Evolutionary conservation across 2,113 vertebrate genomes (phyloP).

Genomic region (Saguinus midas): DNA sequence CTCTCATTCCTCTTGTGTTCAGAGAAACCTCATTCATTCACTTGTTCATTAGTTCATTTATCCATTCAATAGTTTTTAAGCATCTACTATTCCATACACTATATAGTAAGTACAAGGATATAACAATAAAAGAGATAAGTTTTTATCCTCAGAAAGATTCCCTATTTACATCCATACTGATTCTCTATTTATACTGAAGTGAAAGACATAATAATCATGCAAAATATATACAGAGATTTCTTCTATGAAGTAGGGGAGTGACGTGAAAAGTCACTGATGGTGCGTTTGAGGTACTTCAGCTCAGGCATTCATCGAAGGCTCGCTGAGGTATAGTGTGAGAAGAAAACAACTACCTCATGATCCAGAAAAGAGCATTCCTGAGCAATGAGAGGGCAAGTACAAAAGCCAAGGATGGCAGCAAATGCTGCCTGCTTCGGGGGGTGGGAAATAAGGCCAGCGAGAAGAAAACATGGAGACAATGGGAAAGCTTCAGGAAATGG

Average conservation of each 20-base stretch:
- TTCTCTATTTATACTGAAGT: background rate
- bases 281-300: background rate
- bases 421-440: background rate
- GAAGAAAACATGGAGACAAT: background rate
- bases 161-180: background rate
- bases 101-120: background rate
- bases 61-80: background rate
- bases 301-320: background rate
- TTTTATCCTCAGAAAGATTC: background rate
- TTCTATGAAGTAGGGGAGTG: background rate
- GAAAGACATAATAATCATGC: background rate
- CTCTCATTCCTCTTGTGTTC: background rate
- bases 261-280: background rate
- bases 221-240: background rate
- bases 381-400: too few species aligned
- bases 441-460: background rate
- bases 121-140: background rate
- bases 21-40: background rate
- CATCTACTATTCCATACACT: background rate
- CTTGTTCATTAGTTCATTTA: background rate
- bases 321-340: background rate
- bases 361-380: background rate
- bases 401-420: background rate
- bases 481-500: background rate
- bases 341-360: background rate